Base-by-base conservation (phyloP, 2,888 invertebrate genomes). In the Acanthoscelides obtectus region DNA sequence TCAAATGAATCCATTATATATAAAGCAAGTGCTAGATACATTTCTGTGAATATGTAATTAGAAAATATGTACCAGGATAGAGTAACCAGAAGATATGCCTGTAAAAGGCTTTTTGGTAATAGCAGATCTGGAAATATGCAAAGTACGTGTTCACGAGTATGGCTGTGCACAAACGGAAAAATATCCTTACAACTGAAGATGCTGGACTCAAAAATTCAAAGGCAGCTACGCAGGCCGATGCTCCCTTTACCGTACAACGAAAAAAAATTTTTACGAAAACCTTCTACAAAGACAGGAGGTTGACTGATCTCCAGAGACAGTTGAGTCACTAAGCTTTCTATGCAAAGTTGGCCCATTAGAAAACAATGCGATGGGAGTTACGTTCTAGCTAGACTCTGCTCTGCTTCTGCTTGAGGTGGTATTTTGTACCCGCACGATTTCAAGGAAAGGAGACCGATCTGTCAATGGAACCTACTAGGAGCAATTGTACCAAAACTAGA, bases 121-220 rank as follows among this genome's bases (percentile, higher is more conserved):
- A 79, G 87, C 90, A 71, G 88, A 90, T 86, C 82, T 90, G 71
- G 86, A 88, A 77, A 80, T 90, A 64, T 88, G 89, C 81, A 88
- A 85, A 79, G 89, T 94, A 91, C 93, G 72, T 94, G 94, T 83
- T 94, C 94, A n/a, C 95, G 95, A 45, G 94, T 94, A 19, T 94
- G 94, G 93, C 86, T 95, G 27, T 93, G 93, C 80, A 91, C 93
- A 74, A 91, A 91, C 83, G 94, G 94, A n/a, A 89, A 91, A 80
- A 88, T 93, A 8, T 91, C 92, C 6, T 86, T 94, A 22, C 90
- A 90, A 75, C 87, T 94, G 64, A 89, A 88, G 77, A 88, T 92
- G 70, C 87, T 95, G 67, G 92, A 91, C 66, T 90, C 91, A 27
- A 90, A 89, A 78, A 89, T 90, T 75, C 90, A 92, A 82, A 94